A percentile compares a stretch with the other conserved stretches of the same genome.
These are phyloP conservation scores for Muntiacus reevesi DNA, from an alignment of 2,113 vertebrate genomes.

Conservation along the genomic window DNA sequence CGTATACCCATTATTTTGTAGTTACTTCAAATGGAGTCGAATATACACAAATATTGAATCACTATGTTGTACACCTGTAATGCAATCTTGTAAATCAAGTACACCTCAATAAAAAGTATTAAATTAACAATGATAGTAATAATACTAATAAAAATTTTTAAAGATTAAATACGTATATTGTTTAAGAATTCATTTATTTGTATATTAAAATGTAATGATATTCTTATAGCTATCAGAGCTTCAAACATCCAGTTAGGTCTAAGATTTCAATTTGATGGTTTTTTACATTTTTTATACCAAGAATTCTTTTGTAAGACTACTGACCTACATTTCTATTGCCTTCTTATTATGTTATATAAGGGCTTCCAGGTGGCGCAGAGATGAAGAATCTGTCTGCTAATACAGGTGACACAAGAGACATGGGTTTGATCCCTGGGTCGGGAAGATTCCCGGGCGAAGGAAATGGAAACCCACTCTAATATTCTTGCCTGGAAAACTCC, in stretches of 20 bases:
- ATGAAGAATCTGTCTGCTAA: background rate
- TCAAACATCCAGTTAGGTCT: background rate
- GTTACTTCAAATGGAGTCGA: background rate
- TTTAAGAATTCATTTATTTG: background rate
- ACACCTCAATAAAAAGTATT: background rate
- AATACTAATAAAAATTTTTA: background rate
- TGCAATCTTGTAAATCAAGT: background rate
- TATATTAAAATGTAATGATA: background rate
- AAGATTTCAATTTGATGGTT: background rate
- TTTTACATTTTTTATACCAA: background rate
- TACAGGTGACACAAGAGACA: background rate
- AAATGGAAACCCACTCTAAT: background rate
- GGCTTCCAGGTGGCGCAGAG: background rate
- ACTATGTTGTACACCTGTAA: background rate
- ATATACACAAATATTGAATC: background rate
- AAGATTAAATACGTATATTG: background rate
- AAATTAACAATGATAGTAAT: background rate
- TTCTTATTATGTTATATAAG: background rate
- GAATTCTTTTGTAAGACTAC: background rate
- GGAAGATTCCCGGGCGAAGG: background rate
- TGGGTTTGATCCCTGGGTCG: background rate
- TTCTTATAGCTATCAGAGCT: background rate
- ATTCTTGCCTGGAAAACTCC: background rate
- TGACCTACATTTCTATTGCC: background rate
- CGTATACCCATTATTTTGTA: background rate